Evolutionary conservation across 2,888 invertebrate species (phyloP).

Genomic region (Meliscaeva auricollis): DNA sequence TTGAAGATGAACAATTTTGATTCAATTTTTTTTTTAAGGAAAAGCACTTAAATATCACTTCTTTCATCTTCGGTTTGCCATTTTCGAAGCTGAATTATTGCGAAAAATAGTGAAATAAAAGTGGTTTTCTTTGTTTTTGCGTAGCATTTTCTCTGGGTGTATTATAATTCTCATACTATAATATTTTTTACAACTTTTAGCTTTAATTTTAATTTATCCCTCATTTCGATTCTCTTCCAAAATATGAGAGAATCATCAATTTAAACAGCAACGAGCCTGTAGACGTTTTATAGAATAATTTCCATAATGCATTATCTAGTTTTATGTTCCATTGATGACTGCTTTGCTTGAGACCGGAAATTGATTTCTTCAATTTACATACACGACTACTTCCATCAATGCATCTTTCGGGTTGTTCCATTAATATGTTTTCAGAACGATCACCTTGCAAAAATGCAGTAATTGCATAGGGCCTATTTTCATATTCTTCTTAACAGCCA

Average conservation of each 20-base stretch:
- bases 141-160: too few relatives aligned
- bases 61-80: too few relatives aligned
- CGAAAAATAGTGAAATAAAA: too few relatives aligned
- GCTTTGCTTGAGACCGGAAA: background rate
- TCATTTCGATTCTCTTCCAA: background rate
- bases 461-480: background rate
- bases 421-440: background rate
- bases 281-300: background rate
- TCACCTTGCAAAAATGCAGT: background rate
- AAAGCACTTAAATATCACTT: too few relatives aligned
- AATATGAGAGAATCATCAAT: background rate
- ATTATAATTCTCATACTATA: too few relatives aligned
- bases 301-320: background rate
- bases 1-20: too few relatives aligned
- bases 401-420: background rate
- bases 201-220: conserved; percentile 9
- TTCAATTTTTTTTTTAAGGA: too few relatives aligned
- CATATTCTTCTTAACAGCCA: background rate
- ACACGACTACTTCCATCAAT: background rate
- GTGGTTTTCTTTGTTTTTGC: too few relatives aligned
- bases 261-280: background rate
- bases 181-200: too few relatives aligned
- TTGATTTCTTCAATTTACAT: background rate
- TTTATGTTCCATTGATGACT: background rate
- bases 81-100: too few relatives aligned